A percentile compares a stretch with the other conserved stretches of the same genome.
These are phyloP conservation scores for Dendrolimus kikuchii DNA, from an alignment of 1,140 invertebrate genomes.

Conservation along the genomic window DNA sequence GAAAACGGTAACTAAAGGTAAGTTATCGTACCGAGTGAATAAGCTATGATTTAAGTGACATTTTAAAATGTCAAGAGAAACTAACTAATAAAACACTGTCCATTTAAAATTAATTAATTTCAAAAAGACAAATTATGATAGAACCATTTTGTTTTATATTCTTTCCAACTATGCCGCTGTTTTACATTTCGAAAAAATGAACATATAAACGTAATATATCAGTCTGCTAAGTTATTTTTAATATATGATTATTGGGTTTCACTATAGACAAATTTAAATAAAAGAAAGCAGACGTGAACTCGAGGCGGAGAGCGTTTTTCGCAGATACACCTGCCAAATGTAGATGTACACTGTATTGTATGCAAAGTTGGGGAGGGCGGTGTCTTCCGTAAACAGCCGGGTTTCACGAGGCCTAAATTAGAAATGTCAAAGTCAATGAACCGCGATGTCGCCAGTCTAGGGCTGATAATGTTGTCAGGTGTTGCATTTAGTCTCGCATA, in stretches of 20 bases:
- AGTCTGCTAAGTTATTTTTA: slow-evolving; percentile 15
- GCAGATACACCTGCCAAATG: slow-evolving; percentile 23
- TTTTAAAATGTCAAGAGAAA: too few relatives aligned
- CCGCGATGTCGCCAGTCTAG: slow-evolving; percentile 12
- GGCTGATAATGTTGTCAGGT: slow-evolving; percentile 3
- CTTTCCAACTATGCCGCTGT: not conserved
- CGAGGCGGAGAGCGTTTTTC: slow-evolving; percentile 23
- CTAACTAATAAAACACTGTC: too few relatives aligned
- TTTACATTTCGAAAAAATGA: slow-evolving; percentile 5
- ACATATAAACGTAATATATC: slow-evolving; percentile 17
- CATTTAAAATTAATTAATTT: too few relatives aligned
- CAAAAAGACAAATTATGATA: too few relatives aligned
- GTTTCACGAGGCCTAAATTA: slow-evolving; percentile 27
- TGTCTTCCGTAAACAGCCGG: slow-evolving; percentile 10
- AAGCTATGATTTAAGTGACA: too few relatives aligned
- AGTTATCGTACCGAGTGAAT: too few relatives aligned
- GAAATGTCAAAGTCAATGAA: slow-evolving; percentile 45
- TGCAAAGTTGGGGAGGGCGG: slow-evolving; percentile 2
- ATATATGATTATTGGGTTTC: slow-evolving; percentile 30
- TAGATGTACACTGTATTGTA: slow-evolving; percentile 8
- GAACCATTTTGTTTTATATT: too few relatives aligned
- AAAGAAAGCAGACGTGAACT: slow-evolving; percentile 37
- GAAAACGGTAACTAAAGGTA: too few relatives aligned
- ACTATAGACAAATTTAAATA: slow-evolving; percentile 42
- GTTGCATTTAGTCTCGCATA: not conserved